Percentiles rank a stretch among this genome's conserved stretches.
Evolutionary conservation across 2,113 vertebrate genomes (phyloP).

Genomic region (Lanius ludovicianus): DNA sequence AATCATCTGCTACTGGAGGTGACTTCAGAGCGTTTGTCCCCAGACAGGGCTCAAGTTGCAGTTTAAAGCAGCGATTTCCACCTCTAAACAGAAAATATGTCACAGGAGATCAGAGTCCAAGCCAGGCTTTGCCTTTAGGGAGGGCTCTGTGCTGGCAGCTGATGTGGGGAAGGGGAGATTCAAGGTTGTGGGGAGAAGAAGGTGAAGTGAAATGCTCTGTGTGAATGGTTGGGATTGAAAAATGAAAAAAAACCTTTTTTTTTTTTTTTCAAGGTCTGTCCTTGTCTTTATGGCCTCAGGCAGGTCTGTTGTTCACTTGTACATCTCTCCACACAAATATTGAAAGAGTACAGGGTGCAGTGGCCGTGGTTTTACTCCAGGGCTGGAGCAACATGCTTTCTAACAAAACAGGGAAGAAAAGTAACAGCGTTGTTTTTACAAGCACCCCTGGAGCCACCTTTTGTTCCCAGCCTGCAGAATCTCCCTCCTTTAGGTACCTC

Average conservation of each 20-base stretch:
- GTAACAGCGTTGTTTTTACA: background rate
- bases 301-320: background rate
- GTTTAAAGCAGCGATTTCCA: background rate
- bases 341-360: background rate
- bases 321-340: background rate
- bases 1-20: background rate
- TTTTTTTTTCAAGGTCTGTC: background rate
- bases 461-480: background rate
- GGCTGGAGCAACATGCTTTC: background rate
- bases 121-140: background rate
- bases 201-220: background rate
- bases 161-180: background rate
- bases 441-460: background rate
- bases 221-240: background rate
- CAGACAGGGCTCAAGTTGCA: background rate
- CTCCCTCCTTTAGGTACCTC: background rate
- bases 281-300: background rate
- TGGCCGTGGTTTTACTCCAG: background rate
- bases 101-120: background rate
- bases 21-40: background rate
- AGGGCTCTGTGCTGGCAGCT: background rate
- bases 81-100: background rate
- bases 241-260: fast-evolving
- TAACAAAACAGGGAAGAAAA: background rate
- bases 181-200: background rate